A percentile compares a stretch with the other conserved stretches of the same genome.
phyloP scores from a whole-genome alignment of 2,888 invertebrate genomes.

The Hypomecis atomaria region DNA sequence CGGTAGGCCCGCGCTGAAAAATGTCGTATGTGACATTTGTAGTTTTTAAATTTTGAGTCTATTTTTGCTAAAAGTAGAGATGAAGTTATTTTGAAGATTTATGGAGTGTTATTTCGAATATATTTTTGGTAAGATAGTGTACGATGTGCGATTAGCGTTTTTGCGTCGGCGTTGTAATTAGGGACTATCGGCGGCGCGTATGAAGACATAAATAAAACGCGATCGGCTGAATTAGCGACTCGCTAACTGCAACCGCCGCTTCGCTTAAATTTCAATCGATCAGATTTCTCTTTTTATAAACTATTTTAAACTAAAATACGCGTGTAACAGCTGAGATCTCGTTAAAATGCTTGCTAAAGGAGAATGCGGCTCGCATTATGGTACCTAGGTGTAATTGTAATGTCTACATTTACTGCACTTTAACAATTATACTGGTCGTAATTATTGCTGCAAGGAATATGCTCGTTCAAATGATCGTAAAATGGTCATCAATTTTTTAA shows the following conservation, averaged over 20 bases:
- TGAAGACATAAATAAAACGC: slow-evolving; percentile 84
- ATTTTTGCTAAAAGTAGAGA: slow-evolving; percentile 11
- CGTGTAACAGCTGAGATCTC: slow-evolving; percentile 34
- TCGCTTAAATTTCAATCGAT: slow-evolving; percentile 75
- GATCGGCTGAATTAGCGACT: slow-evolving; percentile 73
- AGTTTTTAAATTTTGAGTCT: slow-evolving; percentile 29
- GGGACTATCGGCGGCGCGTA: slow-evolving; percentile 82
- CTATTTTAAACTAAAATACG: slow-evolving; percentile 42
- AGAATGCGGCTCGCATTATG: slow-evolving; percentile 17
- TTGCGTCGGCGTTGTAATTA: slow-evolving; percentile 80
- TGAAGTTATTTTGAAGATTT: slow-evolving; percentile 24
- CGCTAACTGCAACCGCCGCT: slow-evolving; percentile 56
- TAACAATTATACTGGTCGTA: slow-evolving; percentile 32
- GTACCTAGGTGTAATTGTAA: slow-evolving; percentile 27
- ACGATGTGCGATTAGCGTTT: slow-evolving; percentile 82
- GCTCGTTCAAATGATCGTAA: background rate
- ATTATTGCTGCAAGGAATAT: slow-evolving; percentile 25
- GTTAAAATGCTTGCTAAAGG: slow-evolving; percentile 38
- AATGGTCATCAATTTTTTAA: slow-evolving; percentile 13
- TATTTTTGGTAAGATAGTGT: slow-evolving; percentile 46
- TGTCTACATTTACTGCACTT: slow-evolving; percentile 29
- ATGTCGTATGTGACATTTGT: slow-evolving; percentile 28
- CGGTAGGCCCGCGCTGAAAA: slow-evolving; percentile 15
- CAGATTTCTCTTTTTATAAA: slow-evolving; percentile 56
- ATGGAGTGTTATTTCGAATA: slow-evolving; percentile 23